A percentile compares a stretch with the other conserved stretches of the same genome.
These are phyloP conservation scores for Drosophila hamatofila DNA, from an alignment of 2,888 invertebrate genomes.

Conservation along the genomic window DNA sequence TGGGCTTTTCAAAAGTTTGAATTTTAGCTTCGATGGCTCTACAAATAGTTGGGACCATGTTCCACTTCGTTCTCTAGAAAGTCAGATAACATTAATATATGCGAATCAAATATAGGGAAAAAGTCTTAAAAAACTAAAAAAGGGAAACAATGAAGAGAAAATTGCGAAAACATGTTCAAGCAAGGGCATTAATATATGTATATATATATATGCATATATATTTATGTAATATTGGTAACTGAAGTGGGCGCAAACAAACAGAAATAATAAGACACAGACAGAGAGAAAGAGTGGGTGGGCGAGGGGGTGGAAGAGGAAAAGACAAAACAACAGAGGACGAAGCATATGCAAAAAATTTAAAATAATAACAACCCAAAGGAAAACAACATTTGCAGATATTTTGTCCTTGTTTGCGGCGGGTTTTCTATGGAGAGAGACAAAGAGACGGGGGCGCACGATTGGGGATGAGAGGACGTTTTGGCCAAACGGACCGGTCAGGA, in stretches of 20 bases:
- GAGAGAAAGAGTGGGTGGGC: neutral
- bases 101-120: conserved; percentile 1
- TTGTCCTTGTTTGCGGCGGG: conserved; percentile 41
- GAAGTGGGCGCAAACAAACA: conserved; percentile 36
- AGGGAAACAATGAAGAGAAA: conserved; percentile 4
- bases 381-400: conserved; percentile 81
- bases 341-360: conserved; percentile 69
- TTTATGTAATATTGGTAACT: conserved; percentile 16
- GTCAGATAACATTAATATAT: conserved; percentile 15
- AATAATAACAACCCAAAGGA: conserved; percentile 82
- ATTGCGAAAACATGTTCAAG: conserved; percentile 13
- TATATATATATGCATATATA: conserved; percentile 11
- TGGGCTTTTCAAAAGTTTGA: neutral
- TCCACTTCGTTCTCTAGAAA: neutral
- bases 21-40: neutral
- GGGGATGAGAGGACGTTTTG: conserved; percentile 15
- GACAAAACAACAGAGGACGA: conserved; percentile 25
- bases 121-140: conserved; percentile 1
- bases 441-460: neutral
- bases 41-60: conserved; percentile 1
- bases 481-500: conserved; percentile 68
- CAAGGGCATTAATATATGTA: conserved; percentile 9
- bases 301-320: neutral
- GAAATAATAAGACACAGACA: conserved; percentile 27
- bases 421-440: neutral